Base-by-base conservation (phyloP, 2,888 invertebrate genomes). In the Eilema caniola region DNA sequence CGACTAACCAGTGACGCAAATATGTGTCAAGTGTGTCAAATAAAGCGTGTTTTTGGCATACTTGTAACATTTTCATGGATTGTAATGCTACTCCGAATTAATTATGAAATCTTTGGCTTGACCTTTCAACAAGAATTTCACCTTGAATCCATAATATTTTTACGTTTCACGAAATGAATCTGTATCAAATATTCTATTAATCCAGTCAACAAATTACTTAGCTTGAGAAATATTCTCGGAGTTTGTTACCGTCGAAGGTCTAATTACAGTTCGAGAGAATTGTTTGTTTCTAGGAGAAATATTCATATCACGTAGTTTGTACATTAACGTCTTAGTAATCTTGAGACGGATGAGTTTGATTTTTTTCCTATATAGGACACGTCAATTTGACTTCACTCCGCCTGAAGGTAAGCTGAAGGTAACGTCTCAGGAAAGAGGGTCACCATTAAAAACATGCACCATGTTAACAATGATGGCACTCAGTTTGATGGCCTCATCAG, bases 251-350 rank as follows among this genome's bases (percentile, higher is more conserved):
- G 31, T n/a, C 25, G 28, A n/a, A 33, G 28, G 23, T 33, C 14
- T 28, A 28, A 53, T 28, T 63, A 63, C 11, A 20, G 25, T 41
- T 8, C 25, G 16, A 11, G 28, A 28, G 28, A 47, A 20, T 37
- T 62, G n/a, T 23, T 62, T 37, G 23, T 62, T 37, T 24, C 12
- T 14, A 23, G 7, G 47, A 5, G 28, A 28, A 63, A 28, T 63
- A 79, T 76, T 73, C 70, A 14, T 14, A 53, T 71, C 82, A 82
- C 80, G 82, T 76, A 66, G 66, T 33, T 11, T 59, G 60, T 31
- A 60, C 33, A 20, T 33, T 23, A 62, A 69, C 62, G 65, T 37
- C 33, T 57, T 33, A 23, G 62, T 66, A 66, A 62, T 74, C 64
- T 71, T 60, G 67, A 70, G 33, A 33, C 7, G 14, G 2, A 12